Percentiles rank a stretch among this genome's conserved stretches.
phyloP scores from a whole-genome alignment of 2,113 vertebrate species.

The Ptilorrhoa leucosticta region DNA sequence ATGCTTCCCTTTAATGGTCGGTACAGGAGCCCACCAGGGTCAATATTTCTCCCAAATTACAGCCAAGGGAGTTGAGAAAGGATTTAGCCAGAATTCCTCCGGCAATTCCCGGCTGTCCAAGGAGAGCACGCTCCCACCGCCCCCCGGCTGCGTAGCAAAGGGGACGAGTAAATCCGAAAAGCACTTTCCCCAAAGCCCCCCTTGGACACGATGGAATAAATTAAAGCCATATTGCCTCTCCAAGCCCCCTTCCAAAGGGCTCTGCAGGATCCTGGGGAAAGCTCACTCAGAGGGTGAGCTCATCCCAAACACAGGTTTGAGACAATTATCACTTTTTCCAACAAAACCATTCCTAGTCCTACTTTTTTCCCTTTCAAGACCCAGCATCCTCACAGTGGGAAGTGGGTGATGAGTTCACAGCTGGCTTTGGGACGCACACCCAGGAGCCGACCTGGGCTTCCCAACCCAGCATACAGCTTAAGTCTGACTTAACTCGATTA shows the following conservation, averaged over 20 bases:
- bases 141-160: background rate
- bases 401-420: accelerated
- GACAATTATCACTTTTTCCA: background rate
- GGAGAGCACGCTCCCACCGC: background rate
- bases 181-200: background rate
- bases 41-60: constrained; percentile 46
- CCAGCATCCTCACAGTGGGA: background rate
- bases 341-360: background rate
- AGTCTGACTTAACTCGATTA: background rate
- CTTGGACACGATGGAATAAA: background rate
- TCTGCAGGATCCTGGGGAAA: background rate
- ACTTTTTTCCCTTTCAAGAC: background rate
- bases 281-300: background rate
- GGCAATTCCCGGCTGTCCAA: background rate
- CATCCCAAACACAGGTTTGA: background rate
- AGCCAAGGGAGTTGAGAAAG: background rate
- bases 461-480: background rate
- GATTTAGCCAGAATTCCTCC: background rate
- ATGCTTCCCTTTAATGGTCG: constrained; percentile 39
- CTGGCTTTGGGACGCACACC: background rate
- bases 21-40: constrained; percentile 48
- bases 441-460: background rate
- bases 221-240: background rate
- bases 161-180: background rate
- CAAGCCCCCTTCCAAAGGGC: background rate